Conservation (phyloP, 2,888 invertebrate genomes). For the Cacoxenus indagator region DNA sequence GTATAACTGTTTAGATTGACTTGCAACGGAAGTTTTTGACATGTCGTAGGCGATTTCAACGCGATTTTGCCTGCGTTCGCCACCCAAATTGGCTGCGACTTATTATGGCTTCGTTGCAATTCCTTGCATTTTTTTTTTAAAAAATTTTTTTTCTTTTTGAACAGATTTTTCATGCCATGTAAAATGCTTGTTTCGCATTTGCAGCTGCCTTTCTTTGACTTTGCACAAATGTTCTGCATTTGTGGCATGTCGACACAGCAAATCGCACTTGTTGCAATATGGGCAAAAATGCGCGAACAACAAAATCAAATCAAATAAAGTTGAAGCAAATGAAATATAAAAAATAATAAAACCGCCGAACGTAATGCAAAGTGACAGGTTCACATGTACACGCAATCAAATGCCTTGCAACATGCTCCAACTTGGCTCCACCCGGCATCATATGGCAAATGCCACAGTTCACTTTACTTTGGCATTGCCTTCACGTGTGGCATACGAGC, state of each 20-base stretch:
- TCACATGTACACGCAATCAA: slow-evolving; percentile 59
- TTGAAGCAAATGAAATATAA: slow-evolving; percentile 22
- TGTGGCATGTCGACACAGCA: slow-evolving; percentile 10
- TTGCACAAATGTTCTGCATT: not conserved
- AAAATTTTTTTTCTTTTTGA: not conserved
- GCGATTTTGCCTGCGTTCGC: not conserved
- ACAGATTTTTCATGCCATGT: not conserved
- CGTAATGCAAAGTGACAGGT: slow-evolving; percentile 62
- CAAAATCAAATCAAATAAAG: slow-evolving; percentile 25
- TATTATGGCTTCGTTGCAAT: not conserved
- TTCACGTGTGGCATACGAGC: slow-evolving; percentile 33
- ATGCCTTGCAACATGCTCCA: slow-evolving; percentile 42
- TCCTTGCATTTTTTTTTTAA: not conserved
- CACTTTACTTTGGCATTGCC: slow-evolving; percentile 10
- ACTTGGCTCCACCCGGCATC: slow-evolving; percentile 15
- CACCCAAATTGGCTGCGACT: too few species aligned
- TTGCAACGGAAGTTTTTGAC: too few species aligned
- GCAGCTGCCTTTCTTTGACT: not conserved
- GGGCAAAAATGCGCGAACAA: slow-evolving; percentile 23
- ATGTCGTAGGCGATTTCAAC: not conserved
- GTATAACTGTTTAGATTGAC: too few species aligned
- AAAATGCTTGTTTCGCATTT: not conserved
- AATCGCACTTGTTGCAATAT: slow-evolving; percentile 23
- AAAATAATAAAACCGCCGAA: slow-evolving; percentile 29
- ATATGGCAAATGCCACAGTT: not conserved